These are phyloP conservation scores for Erythrocebus patas DNA, from an alignment of 2,113 vertebrate genomes.

Conservation along the genomic window DNA sequence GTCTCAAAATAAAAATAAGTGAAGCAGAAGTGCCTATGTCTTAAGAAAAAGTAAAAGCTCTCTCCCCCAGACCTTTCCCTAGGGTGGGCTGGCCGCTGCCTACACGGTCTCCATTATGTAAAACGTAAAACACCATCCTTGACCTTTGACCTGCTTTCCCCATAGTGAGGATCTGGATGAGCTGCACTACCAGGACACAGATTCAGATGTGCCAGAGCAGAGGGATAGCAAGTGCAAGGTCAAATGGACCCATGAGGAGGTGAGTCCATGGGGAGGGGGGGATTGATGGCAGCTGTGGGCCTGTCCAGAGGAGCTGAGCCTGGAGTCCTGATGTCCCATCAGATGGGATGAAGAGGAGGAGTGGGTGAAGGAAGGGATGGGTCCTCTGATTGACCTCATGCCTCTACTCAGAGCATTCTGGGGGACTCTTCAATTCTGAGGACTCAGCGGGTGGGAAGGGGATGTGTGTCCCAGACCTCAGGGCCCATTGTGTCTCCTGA, in stretches of 20 bases:
- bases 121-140: neutral
- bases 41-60: neutral
- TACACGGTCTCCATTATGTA: neutral
- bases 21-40: neutral
- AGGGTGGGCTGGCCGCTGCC: neutral
- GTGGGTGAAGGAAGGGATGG: neutral
- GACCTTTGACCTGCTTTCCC: neutral
- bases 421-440: neutral
- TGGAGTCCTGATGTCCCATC: neutral
- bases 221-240: constrained; percentile 93
- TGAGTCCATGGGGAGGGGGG: constrained; percentile 68
- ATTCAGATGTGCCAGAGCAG: constrained; percentile 92
- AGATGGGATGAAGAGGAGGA: neutral
- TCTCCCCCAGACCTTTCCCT: neutral
- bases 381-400: neutral
- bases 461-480: neutral
- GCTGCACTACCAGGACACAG: constrained; percentile 89
- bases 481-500: neutral
- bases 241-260: constrained; percentile 96
- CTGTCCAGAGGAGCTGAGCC: neutral
- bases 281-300: neutral
- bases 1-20: neutral
- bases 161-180: constrained; percentile 93
- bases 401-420: neutral
- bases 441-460: neutral